These are phyloP conservation scores for Caenorhabditis panamensis DNA, from an alignment of 2,888 invertebrate species.

Conservation along the genomic window DNA sequence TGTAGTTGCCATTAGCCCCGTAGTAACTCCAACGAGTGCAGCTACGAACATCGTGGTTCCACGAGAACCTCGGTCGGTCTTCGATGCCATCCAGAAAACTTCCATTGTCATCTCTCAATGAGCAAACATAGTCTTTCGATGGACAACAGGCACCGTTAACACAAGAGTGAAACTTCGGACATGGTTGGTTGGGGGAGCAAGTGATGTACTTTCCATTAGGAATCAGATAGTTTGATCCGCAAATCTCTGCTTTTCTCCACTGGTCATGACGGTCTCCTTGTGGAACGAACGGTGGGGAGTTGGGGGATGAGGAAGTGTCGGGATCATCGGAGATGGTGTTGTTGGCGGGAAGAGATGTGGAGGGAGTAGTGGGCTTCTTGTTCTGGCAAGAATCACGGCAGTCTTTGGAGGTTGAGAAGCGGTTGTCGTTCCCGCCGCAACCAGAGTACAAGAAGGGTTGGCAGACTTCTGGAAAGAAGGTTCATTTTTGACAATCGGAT, in stretches of 20 bases:
- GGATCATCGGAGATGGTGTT: conserved; percentile 37
- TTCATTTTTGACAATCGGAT: background rate
- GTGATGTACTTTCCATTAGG: conserved; percentile 77
- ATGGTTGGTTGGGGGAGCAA: conserved; percentile 65
- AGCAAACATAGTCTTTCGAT: conserved; percentile 77
- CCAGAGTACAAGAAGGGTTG: conserved; percentile 79
- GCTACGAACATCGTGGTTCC: conserved; percentile 75
- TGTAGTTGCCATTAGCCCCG: conserved; percentile 80
- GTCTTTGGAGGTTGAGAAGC: conserved; percentile 64
- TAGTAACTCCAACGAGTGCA: conserved; percentile 80
- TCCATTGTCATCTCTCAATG: conserved; percentile 77
- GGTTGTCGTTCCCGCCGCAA: conserved; percentile 77
- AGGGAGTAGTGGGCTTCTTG: conserved; percentile 32
- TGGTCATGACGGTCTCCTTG: conserved; percentile 68
- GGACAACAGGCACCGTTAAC: conserved; percentile 77
- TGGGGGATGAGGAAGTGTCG: conserved; percentile 24
- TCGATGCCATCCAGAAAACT: conserved; percentile 78
- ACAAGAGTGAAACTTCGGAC: conserved; percentile 77
- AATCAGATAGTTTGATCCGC: conserved; percentile 75
- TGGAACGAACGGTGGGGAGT: conserved; percentile 61
- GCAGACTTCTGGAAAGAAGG: conserved; percentile 73
- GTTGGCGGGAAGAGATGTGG: conserved; percentile 1
- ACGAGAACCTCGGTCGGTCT: conserved; percentile 79
- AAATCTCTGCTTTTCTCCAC: conserved; percentile 78
- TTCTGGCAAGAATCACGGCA: conserved; percentile 63